Base-by-base conservation (phyloP, 2,113 vertebrate species). In the Sinocyclocheilus grahami region DNA sequence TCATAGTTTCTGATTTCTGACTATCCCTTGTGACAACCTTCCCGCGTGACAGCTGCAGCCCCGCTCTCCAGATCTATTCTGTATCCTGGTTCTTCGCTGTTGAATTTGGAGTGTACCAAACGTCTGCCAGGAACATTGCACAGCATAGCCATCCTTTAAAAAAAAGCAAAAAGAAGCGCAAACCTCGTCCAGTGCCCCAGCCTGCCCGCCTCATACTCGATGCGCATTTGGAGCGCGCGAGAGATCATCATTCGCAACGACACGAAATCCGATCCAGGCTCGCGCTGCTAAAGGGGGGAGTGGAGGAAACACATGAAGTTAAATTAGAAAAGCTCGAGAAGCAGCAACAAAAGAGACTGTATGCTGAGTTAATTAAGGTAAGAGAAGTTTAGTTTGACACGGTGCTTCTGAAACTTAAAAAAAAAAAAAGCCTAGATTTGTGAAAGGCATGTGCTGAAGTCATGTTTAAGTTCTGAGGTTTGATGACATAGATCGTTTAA, bases 201-300 rank as follows among this genome's bases (percentile, higher is more conserved):
- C 16, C 79, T 55, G 37, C 78, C 60, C n/a, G 83, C 69, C 58
- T 53, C 53, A 55, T 55, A 4, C 53, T 55, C 46, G 55, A 24
- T 65, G 78, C 37, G 55, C 78, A 65, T 81, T 42, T 65, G 58
- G 58, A 65, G 82, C 87, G 83, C 58, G 46, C 65, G 85, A 88
- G 88, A 85, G 55, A 72, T 74, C 88, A 84, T 80, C 85, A 87
- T 88, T 86, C 88, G 90, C 87, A 90, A 89, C 60, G 91, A 85
- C 92, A 90, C 92, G 94, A 94, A 95, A 95, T 90, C 78, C 53
- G 93, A 95, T 91, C 93, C 89, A 69, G 22, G 53, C 85, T 88
- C 91, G 88, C 85, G 82, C 89, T 91, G 30, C 39, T 55, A 90
- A 92, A 92, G 90, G 90, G 93, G 93, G 92, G 93, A 92, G 93